These are phyloP conservation scores for Onychomys torridus DNA, from an alignment of 2,797 vertebrate genomes.

Conservation along the genomic window DNA sequence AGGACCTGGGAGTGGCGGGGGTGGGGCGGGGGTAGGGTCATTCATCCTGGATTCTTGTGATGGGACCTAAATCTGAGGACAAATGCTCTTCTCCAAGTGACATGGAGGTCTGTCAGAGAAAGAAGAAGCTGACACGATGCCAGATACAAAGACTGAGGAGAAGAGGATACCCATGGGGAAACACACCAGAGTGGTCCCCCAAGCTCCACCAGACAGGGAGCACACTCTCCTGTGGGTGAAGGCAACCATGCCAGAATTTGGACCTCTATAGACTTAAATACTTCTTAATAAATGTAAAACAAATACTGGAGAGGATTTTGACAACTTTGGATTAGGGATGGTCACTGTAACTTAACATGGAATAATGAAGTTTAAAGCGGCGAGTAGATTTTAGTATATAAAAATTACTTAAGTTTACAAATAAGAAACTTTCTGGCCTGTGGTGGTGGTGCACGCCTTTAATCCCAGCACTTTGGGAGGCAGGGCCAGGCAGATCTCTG, in stretches of 20 bases:
- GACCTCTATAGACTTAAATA: not conserved
- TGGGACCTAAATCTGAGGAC: not conserved
- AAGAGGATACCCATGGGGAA: not conserved
- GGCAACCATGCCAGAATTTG: not conserved
- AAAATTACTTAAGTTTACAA: constrained; percentile 22
- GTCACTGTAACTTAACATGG: not conserved
- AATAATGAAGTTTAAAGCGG: constrained; percentile 20
- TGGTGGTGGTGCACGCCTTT: too few species aligned
- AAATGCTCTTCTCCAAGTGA: not conserved
- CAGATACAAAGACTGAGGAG: not conserved
- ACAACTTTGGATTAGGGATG: not conserved
- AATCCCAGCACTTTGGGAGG: too few species aligned
- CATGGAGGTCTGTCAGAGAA: not conserved
- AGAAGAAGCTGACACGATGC: not conserved
- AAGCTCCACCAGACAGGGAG: not conserved
- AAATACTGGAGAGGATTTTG: not conserved
- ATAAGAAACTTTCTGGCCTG: not conserved
- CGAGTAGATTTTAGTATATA: not conserved
- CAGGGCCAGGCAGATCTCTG: too few species aligned
- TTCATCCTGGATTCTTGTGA: not conserved
- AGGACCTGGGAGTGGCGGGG: not conserved
- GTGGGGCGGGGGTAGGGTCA: too few species aligned
- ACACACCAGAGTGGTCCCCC: not conserved
- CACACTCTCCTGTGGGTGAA: not conserved
- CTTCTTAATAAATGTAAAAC: not conserved